A percentile compares a stretch with the other conserved stretches of the same genome.
phyloP scores from a whole-genome alignment of 2,888 invertebrate species.

The Caradrina kadenii region DNA sequence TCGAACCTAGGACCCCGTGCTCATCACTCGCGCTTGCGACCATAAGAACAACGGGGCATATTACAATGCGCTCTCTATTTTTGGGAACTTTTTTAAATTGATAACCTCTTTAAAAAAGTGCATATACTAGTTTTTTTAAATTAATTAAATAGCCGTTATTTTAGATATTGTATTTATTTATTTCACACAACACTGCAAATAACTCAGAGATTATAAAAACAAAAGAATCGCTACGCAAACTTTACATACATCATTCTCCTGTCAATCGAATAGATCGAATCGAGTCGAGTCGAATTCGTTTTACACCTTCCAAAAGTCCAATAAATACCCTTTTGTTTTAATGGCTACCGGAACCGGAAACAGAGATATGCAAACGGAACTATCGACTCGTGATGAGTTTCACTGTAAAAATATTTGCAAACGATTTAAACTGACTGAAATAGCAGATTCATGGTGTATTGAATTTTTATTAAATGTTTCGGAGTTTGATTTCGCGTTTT shows the following conservation, averaged over 20 bases:
- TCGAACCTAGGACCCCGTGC: too few relatives aligned
- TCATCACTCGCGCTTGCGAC: too few relatives aligned
- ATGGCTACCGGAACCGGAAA: slow-evolving; percentile 58
- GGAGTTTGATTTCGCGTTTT: neutral
- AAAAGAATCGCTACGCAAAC: slow-evolving; percentile 14
- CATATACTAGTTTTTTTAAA: too few relatives aligned
- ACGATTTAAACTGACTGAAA: slow-evolving; percentile 59
- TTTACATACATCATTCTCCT: slow-evolving; percentile 8
- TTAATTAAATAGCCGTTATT: too few relatives aligned
- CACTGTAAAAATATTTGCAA: slow-evolving; percentile 64
- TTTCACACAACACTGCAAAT: neutral
- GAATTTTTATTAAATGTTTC: slow-evolving; percentile 26
- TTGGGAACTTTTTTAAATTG: too few relatives aligned
- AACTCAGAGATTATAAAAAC: neutral
- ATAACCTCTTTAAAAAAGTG: too few relatives aligned
- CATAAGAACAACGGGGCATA: too few relatives aligned
- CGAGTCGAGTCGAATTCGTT: slow-evolving; percentile 58
- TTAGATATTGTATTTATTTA: too few relatives aligned
- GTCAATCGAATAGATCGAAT: slow-evolving; percentile 4
- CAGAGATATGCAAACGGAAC: slow-evolving; percentile 64
- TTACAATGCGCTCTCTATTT: too few relatives aligned
- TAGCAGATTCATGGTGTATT: slow-evolving; percentile 36
- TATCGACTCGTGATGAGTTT: slow-evolving; percentile 59
- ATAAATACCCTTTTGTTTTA: slow-evolving; percentile 74
- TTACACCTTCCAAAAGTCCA: slow-evolving; percentile 71